Conservation (phyloP, 2,797 vertebrate genomes). For the Pantherophis alleghaniensis region DNA sequence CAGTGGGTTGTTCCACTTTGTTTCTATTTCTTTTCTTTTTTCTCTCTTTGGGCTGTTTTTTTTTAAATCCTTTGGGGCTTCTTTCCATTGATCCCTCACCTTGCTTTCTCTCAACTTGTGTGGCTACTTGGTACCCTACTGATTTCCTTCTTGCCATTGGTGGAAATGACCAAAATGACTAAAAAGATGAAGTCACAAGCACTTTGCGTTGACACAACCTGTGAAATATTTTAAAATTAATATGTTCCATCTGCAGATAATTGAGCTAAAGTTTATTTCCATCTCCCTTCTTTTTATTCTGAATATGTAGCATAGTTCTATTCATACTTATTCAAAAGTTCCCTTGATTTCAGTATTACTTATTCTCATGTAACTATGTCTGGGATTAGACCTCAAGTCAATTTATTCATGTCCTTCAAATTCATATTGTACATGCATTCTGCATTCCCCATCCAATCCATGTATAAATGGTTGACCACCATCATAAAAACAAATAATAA, state of each 20-base stretch:
- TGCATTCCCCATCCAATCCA: background rate
- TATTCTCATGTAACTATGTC: background rate
- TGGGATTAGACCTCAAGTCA: background rate
- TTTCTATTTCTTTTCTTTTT: background rate
- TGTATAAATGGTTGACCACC: background rate
- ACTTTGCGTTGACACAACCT: too few species aligned
- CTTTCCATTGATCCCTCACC: background rate
- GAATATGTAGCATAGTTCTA: background rate
- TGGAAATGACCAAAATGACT: too few species aligned
- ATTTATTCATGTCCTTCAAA: background rate
- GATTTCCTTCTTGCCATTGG: too few species aligned
- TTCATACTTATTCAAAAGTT: background rate
- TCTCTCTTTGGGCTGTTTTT: background rate
- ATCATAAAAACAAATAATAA: background rate
- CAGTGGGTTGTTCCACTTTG: background rate
- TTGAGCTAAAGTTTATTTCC: background rate
- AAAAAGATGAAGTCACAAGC: too few species aligned
- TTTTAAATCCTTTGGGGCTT: background rate
- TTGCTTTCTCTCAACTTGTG: background rate
- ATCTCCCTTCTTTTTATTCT: background rate
- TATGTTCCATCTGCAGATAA: background rate
- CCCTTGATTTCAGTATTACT: background rate
- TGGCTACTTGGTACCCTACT: background rate
- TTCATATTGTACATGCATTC: background rate
- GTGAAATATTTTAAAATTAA: background rate